These are phyloP conservation scores for Andricus grossulariae DNA, from an alignment of 1,140 invertebrate genomes.

Conservation along the genomic window DNA sequence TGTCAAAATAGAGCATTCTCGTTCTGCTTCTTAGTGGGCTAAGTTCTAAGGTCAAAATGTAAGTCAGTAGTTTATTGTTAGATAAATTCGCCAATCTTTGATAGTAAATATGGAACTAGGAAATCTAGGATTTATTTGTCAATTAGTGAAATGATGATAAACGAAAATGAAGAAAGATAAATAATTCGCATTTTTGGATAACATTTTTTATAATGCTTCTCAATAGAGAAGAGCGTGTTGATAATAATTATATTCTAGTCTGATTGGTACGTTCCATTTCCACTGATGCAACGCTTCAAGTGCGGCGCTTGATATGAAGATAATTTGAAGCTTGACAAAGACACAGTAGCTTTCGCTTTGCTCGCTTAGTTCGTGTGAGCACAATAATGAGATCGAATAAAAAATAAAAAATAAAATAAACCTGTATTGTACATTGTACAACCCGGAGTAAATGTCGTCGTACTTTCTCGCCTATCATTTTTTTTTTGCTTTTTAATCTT, in stretches of 20 bases:
- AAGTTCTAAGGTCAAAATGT: too few species aligned
- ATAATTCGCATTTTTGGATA: too few species aligned
- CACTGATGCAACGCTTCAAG: neutral
- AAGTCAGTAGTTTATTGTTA: too few species aligned
- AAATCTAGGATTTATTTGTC: too few species aligned
- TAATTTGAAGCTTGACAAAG: conserved; percentile 13
- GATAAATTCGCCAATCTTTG: too few species aligned
- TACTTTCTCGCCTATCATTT: neutral
- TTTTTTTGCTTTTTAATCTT: too few species aligned
- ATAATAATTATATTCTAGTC: neutral
- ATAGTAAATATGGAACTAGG: too few species aligned
- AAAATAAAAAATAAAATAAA: neutral
- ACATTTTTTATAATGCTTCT: neutral
- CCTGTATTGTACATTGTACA: neutral
- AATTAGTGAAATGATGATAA: too few species aligned
- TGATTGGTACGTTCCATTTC: neutral
- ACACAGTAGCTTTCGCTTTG: neutral
- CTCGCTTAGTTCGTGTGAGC: neutral
- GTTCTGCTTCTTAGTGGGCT: neutral
- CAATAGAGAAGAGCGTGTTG: neutral
- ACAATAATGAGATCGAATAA: neutral
- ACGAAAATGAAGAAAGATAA: too few species aligned
- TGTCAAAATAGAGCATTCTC: neutral
- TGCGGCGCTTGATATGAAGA: conserved; percentile 4
- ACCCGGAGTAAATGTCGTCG: neutral